These are phyloP conservation scores for Danionella dracula DNA, from an alignment of 2,797 vertebrate species.

Conservation along the genomic window DNA sequence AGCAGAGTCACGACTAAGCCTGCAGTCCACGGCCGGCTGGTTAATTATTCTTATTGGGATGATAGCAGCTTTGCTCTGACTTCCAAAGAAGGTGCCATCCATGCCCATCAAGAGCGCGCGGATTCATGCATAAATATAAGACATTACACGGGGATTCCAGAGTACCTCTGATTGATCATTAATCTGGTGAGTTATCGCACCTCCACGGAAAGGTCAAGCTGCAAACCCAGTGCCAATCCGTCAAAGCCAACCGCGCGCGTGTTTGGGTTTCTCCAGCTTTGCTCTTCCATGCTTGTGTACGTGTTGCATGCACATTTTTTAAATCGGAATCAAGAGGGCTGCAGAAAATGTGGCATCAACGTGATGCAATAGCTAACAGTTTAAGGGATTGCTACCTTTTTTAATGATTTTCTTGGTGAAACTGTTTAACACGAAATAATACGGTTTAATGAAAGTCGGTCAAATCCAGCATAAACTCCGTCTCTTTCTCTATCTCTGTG, in stretches of 20 bases:
- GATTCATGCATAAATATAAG: slow-evolving; percentile 49
- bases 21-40: slow-evolving; percentile 34
- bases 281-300: slow-evolving; percentile 23
- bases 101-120: slow-evolving; percentile 21
- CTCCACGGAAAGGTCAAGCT: slow-evolving; percentile 72
- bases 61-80: slow-evolving; percentile 28
- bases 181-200: slow-evolving; percentile 75
- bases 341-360: too few species aligned
- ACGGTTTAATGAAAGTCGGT: too few species aligned
- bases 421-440: too few species aligned
- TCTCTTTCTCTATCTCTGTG: too few species aligned
- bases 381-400: too few species aligned
- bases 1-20: slow-evolving; percentile 36
- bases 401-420: too few species aligned
- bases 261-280: slow-evolving; percentile 47
- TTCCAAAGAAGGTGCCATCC: slow-evolving; percentile 29
- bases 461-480: too few species aligned
- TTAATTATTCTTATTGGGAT: slow-evolving; percentile 46
- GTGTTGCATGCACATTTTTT: slow-evolving; percentile 28
- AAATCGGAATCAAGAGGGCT: slow-evolving; percentile 6
- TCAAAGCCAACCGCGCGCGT: slow-evolving; percentile 55
- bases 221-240: slow-evolving; percentile 69
- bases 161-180: slow-evolving; percentile 75
- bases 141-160: slow-evolving; percentile 58
- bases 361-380: slow-evolving; percentile 10